phyloP scores from a whole-genome alignment of 2,113 vertebrate genomes.

The Spea multiplicata region DNA sequence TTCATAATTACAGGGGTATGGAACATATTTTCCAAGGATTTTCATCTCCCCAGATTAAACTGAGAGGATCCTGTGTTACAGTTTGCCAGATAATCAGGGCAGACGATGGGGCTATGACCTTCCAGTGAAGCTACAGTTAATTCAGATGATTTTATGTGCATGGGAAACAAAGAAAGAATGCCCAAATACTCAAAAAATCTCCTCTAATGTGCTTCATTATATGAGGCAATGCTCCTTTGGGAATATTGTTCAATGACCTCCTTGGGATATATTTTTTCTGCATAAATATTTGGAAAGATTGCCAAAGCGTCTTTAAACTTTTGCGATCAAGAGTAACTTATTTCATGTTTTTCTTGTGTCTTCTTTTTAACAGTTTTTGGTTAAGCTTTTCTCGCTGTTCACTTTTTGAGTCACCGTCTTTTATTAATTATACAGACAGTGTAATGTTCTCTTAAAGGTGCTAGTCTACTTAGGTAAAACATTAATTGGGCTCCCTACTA shows the following conservation, averaged over 20 bases:
- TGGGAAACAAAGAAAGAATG: constrained; percentile 14
- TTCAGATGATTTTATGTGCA: constrained; percentile 5
- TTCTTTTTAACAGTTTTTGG: background rate
- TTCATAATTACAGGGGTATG: no score
- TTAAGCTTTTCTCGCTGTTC: background rate
- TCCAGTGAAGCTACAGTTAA: background rate
- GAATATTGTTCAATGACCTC: constrained; percentile 5
- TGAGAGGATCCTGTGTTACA: background rate
- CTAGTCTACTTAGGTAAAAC: no score
- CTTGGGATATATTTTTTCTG: constrained; percentile 8
- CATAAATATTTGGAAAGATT: constrained; percentile 14
- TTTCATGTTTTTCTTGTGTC: background rate
- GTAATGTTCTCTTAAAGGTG: no score
- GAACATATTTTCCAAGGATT: no score
- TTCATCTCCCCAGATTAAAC: no score
- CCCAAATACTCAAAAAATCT: background rate
- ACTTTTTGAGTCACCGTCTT: no score
- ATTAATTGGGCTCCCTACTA: no score
- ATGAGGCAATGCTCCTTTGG: constrained; percentile 14
- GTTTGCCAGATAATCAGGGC: background rate
- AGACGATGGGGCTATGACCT: constrained; percentile 5
- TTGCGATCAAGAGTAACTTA: background rate
- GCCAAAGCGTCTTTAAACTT: background rate
- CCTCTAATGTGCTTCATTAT: constrained; percentile 17
- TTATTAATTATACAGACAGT: no score